Conservation (phyloP, 2,888 invertebrate species). For the Amiota mariae region DNA sequence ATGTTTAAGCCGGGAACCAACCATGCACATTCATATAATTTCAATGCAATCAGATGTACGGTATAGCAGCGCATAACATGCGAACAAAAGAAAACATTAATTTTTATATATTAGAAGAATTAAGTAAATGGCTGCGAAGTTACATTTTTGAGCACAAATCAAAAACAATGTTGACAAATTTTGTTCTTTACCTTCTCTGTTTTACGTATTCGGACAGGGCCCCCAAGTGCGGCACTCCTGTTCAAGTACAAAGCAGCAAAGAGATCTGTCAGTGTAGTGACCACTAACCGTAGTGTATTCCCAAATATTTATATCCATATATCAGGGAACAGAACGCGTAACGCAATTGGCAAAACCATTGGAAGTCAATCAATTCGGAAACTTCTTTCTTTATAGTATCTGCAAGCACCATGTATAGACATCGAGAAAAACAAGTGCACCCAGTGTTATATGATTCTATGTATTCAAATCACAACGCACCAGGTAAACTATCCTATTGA, state of each 20-base stretch:
- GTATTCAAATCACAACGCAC: constrained; percentile 89
- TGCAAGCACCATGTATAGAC: constrained; percentile 91
- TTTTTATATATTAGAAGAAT: too few relatives aligned
- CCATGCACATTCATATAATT: too few relatives aligned
- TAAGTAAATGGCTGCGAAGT: too few relatives aligned
- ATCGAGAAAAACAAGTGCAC: constrained; percentile 92
- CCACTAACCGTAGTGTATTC: constrained; percentile 91
- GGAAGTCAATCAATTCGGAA: constrained; percentile 85
- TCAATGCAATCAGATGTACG: too few relatives aligned
- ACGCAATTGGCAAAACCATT: constrained; percentile 91
- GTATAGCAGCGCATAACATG: too few relatives aligned
- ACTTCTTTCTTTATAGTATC: constrained; percentile 81
- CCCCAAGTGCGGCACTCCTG: constrained; percentile 89
- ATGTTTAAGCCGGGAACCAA: too few relatives aligned
- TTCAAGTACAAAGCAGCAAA: constrained; percentile 93
- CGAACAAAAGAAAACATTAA: too few relatives aligned
- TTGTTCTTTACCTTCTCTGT: too few relatives aligned
- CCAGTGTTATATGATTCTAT: constrained; percentile 91
- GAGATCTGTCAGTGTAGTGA: constrained; percentile 94
- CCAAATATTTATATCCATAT: constrained; percentile 96
- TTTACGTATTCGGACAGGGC: constrained; percentile 90
- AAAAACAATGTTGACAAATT: too few relatives aligned
- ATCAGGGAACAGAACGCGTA: constrained; percentile 86
- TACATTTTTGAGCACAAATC: too few relatives aligned
- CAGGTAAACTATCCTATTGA: constrained; percentile 86